Conservation (phyloP, 2,797 vertebrate species). For the Urosaurus nigricauda region DNA sequence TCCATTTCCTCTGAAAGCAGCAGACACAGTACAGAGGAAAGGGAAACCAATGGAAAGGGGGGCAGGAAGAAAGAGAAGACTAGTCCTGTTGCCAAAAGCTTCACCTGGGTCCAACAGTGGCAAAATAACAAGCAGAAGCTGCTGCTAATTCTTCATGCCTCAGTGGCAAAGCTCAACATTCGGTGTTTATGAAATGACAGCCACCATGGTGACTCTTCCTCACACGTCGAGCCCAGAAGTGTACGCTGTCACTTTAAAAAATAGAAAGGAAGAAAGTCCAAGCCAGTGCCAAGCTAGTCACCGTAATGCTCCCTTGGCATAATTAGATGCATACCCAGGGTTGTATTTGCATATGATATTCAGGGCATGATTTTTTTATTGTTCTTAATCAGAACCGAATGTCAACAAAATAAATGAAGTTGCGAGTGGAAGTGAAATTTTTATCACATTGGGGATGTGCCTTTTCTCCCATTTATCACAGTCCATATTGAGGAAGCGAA, state of each 20-base stretch:
- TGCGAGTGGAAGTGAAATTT: constrained; percentile 99
- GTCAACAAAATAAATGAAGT: constrained; percentile 99
- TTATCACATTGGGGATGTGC: constrained; percentile 98
- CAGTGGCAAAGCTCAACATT: constrained; percentile 78
- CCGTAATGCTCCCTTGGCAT: constrained; percentile 94
- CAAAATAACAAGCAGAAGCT: constrained; percentile 74
- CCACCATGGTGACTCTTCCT: constrained; percentile 79
- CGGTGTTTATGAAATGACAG: constrained; percentile 82
- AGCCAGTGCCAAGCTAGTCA: constrained; percentile 89
- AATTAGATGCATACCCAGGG: constrained; percentile 96
- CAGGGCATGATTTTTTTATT: constrained; percentile 98
- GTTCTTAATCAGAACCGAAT: constrained; percentile 99
- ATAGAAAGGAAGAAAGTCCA: constrained; percentile 80
- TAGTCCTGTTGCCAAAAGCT: constrained; percentile 55
- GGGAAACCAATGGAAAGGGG: background rate
- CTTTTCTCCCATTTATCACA: constrained; percentile 98
- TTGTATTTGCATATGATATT: constrained; percentile 99
- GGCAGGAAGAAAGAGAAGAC: background rate
- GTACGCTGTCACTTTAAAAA: constrained; percentile 91
- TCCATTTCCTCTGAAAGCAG: background rate
- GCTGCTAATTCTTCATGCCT: constrained; percentile 74
- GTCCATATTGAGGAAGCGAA: constrained; percentile 99
- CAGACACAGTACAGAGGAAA: too few relatives aligned
- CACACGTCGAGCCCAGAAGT: constrained; percentile 81
- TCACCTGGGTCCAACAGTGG: constrained; percentile 72